phyloP scores from a whole-genome alignment of 2,113 vertebrate species.

The Irena cyanogastra region DNA sequence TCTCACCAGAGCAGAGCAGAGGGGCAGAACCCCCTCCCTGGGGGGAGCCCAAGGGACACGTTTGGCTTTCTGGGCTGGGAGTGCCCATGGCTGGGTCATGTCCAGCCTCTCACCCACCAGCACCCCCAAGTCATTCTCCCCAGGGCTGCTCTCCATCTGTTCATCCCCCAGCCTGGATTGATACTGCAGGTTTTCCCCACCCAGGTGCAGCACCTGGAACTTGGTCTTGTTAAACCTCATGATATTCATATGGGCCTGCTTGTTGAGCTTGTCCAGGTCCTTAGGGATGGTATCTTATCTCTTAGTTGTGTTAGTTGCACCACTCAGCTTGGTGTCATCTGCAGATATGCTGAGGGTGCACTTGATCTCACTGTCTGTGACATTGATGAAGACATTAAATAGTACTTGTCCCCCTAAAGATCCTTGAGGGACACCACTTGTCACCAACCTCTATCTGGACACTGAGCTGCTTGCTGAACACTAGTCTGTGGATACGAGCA shows the following conservation, averaged over 20 bases:
- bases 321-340: not conserved
- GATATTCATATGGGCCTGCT: rapidly evolving
- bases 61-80: not conserved
- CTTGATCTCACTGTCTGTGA: not conserved
- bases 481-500: not conserved
- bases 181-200: too few species aligned
- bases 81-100: not conserved
- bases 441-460: not conserved
- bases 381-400: not conserved
- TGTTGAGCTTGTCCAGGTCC: not conserved
- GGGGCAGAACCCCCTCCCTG: not conserved
- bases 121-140: rapidly evolving
- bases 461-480: not conserved
- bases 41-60: not conserved
- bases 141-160: rapidly evolving
- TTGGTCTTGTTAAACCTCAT: not conserved
- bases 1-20: not conserved
- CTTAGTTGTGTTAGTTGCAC: not conserved
- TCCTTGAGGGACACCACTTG: not conserved
- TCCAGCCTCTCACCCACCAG: not conserved
- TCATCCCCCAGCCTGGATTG: not conserved
- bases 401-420: rapidly evolving
- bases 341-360: not conserved
- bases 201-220: not conserved
- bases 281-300: not conserved